Evolutionary conservation across 1,140 invertebrate genomes (phyloP), one percentile per base, ranked within the genome.

Genomic region (Diorhabda elongata): DNA sequence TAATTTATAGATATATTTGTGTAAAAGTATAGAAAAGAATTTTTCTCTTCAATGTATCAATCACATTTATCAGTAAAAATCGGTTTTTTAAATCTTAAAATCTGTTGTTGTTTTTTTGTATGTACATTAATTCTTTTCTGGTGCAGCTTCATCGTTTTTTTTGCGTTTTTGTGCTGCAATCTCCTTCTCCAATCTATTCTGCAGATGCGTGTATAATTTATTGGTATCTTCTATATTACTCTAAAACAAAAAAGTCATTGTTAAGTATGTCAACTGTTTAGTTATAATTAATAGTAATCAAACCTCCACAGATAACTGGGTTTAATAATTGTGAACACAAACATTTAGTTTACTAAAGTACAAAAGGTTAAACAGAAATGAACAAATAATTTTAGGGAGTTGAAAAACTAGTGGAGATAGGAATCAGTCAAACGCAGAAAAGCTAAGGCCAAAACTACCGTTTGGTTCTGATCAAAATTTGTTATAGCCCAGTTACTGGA

Each of bases 151-250:
- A 26, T 52, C 44, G 4, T 58, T 61, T 43, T 73, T 76, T 73
- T 75, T 77, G 66, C 71, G 71, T 72, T 75, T 77, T 69, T 79
- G 73, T 59, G 69, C 11, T 9, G 64, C 60, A 58, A 77, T 80
- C 69, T 83, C 86, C 8, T 82, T 84, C 69, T 84, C 83, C 58
- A 91, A 81, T 42, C 92, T 83, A 76, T 87, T 86, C 66, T 90
- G 85, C 44, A 96, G 80, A 2, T 90, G 88, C 75, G 86, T 85
- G 75, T 90, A 86, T 56, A 96, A 79, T 72, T 90, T 88, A 63
- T 89, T 89, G 6, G 91, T 89, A 78, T 96, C 93, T 64, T 90
- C 91, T 1, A 90, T 90, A 64, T 89, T 9, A 91, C 91, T 90
- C 92, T 83, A 42, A 85, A 74, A 74, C 68, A 64, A 3, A 64